These are phyloP conservation scores for Lochmaea crataegi DNA, from an alignment of 2,888 invertebrate genomes.

Conservation along the genomic window DNA sequence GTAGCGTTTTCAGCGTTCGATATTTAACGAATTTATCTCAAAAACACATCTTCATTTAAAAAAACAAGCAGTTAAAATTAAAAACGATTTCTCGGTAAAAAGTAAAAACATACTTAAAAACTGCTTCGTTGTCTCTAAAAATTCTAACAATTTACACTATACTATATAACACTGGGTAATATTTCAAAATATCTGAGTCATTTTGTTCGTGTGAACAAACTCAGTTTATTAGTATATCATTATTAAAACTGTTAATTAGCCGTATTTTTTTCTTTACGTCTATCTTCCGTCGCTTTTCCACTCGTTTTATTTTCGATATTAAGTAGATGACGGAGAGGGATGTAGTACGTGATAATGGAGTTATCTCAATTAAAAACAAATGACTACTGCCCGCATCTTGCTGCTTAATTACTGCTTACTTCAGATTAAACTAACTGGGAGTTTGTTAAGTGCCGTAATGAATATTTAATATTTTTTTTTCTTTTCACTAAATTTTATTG, in stretches of 20 bases:
- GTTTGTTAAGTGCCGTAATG: constrained; percentile 54
- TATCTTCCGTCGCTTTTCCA: constrained; percentile 27
- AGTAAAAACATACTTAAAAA: constrained; percentile 26
- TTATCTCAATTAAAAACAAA: constrained; percentile 58
- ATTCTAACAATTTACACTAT: constrained; percentile 47
- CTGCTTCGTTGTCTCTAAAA: constrained; percentile 26
- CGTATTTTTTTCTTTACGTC: constrained; percentile 27
- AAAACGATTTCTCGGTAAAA: constrained; percentile 26
- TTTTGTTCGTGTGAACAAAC: constrained; percentile 61
- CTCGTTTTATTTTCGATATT: constrained; percentile 2
- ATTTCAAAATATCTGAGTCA: constrained; percentile 57
- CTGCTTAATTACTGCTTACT: constrained; percentile 57
- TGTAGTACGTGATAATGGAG: constrained; percentile 48
- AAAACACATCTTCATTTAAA: constrained; percentile 59
- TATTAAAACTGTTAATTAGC: constrained; percentile 63
- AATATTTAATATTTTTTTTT: constrained; percentile 54
- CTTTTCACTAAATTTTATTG: constrained; percentile 43
- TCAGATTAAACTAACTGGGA: constrained; percentile 53
- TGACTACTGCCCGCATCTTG: constrained; percentile 59
- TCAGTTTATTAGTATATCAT: constrained; percentile 64
- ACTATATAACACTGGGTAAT: constrained; percentile 43
- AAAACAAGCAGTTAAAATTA: constrained; percentile 48
- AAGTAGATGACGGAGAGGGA: constrained; percentile 27
- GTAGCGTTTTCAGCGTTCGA: too few relatives aligned
- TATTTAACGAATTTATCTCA: constrained; percentile 48